Conservation (phyloP, 2,888 invertebrate genomes). For the Willowsia nigromaculata region DNA sequence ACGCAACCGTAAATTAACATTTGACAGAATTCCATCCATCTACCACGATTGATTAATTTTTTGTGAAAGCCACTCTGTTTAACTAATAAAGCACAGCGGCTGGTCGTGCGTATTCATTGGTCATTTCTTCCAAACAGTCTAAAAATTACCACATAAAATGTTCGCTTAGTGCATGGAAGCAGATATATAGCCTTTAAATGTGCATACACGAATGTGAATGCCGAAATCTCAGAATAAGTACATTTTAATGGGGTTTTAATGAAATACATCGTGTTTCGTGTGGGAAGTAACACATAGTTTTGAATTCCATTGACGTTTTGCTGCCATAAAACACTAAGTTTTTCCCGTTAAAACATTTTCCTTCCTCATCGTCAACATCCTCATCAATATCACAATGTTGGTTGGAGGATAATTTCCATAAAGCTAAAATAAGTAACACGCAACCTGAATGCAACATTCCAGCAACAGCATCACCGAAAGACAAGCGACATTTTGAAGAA, state of each 20-base stretch:
- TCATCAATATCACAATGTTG: neutral
- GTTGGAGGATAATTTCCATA: neutral
- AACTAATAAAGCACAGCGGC: neutral
- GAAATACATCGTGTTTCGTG: neutral
- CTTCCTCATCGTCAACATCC: conserved; percentile 18
- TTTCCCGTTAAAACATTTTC: neutral
- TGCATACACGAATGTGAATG: neutral
- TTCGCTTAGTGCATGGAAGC: neutral
- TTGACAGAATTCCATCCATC: conserved; percentile 20
- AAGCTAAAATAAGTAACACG: conserved; percentile 3
- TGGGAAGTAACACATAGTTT: neutral
- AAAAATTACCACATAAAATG: conserved; percentile 20
- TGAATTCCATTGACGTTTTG: neutral
- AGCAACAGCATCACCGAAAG: neutral
- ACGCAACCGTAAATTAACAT: conserved; percentile 26
- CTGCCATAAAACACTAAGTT: neutral
- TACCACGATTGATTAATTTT: conserved; percentile 31
- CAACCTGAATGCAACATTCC: conserved; percentile 63
- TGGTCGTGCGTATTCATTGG: neutral
- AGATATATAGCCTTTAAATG: neutral
- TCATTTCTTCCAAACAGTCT: neutral
- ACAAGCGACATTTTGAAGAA: neutral
- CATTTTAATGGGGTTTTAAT: conserved; percentile 32
- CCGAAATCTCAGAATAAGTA: neutral
- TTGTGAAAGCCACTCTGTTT: neutral